These are phyloP conservation scores for Idaea biselata DNA, from an alignment of 2,888 invertebrate genomes.

Conservation along the genomic window DNA sequence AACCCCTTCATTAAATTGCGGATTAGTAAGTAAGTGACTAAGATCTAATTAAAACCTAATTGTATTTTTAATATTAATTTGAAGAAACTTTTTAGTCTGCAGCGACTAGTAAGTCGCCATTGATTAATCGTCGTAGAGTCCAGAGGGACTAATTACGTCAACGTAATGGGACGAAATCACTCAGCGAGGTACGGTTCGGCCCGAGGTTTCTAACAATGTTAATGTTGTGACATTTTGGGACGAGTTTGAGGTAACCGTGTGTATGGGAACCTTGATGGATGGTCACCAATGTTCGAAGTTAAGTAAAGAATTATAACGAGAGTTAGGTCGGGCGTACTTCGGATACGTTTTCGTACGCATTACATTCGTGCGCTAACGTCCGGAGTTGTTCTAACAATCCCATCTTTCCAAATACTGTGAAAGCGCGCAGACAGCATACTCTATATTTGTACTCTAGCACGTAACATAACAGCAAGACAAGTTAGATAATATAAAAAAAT, in stretches of 20 bases:
- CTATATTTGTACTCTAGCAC: no score
- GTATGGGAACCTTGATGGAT: not conserved
- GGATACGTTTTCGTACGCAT: no score
- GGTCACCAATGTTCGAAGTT: not conserved
- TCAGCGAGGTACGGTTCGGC: conserved; percentile 15
- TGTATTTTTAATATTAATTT: conserved; percentile 7
- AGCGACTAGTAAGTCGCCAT: not conserved
- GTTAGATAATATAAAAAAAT: no score
- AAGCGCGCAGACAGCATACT: no score
- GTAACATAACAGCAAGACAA: no score
- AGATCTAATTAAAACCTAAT: no score
- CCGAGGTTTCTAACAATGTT: conserved; percentile 2
- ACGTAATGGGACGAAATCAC: conserved; percentile 29
- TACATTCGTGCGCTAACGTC: no score
- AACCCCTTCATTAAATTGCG: no score
- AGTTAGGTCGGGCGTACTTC: not conserved
- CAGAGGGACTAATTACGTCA: conserved; percentile 31
- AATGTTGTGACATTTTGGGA: not conserved
- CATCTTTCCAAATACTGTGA: no score
- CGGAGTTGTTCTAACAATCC: no score
- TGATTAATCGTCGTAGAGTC: conserved; percentile 25
- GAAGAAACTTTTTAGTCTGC: not conserved
- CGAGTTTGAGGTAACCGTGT: not conserved
- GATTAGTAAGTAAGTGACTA: no score
- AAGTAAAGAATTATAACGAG: not conserved